Conservation (phyloP, 2,888 invertebrate species). For the Drosophila yooni region DNA sequence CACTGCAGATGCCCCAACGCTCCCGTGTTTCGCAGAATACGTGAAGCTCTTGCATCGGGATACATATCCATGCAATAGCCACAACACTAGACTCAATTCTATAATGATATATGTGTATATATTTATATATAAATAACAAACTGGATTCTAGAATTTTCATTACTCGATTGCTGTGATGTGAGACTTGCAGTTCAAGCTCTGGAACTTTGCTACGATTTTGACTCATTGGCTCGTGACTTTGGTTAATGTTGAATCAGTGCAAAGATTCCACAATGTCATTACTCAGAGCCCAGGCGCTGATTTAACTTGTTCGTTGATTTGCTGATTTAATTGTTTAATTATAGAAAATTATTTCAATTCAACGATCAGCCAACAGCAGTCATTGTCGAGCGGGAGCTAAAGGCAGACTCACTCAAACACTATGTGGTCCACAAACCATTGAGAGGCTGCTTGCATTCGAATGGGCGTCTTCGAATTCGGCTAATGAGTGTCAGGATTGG, state of each 20-base stretch:
- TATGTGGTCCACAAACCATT: constrained; percentile 33
- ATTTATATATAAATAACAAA: neutral
- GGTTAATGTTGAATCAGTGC: constrained; percentile 22
- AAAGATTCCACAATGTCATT: constrained; percentile 41
- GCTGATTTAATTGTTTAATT: constrained; percentile 76
- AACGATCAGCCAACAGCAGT: constrained; percentile 17
- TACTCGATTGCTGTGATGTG: constrained; percentile 4
- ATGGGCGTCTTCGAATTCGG: constrained; percentile 16
- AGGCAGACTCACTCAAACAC: constrained; percentile 18
- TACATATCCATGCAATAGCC: neutral
- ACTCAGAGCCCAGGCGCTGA: constrained; percentile 39
- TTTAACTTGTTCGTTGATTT: constrained; percentile 34
- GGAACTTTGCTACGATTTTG: constrained; percentile 32
- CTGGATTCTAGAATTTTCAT: neutral
- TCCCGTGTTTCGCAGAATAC: constrained; percentile 19
- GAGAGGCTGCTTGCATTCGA: constrained; percentile 17
- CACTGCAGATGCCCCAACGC: constrained; percentile 36
- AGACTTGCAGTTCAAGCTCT: neutral
- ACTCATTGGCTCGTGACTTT: constrained; percentile 55
- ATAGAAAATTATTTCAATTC: constrained; percentile 71
- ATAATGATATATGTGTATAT: neutral
- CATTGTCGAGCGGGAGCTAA: neutral
- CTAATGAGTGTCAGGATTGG: constrained; percentile 60
- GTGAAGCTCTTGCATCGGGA: constrained; percentile 38
- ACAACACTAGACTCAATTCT: neutral